A percentile compares a stretch with the other conserved stretches of the same genome.
phyloP scores from a whole-genome alignment of 1,140 invertebrate genomes.

The Calliopsis andreniformis region DNA sequence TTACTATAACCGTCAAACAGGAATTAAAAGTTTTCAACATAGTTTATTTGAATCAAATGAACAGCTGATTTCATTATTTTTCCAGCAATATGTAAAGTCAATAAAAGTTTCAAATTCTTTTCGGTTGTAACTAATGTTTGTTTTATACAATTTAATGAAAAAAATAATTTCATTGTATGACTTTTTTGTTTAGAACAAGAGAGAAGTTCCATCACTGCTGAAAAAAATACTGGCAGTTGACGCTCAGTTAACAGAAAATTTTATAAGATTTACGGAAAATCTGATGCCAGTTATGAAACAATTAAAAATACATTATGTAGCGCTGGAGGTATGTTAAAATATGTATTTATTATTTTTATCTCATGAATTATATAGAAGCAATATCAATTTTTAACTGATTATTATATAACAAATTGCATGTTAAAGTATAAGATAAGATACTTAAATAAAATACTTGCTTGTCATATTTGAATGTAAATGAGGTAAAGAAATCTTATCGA shows the following conservation, averaged over 20 bases:
- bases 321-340: constrained; percentile 84
- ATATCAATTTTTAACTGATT: too few species aligned
- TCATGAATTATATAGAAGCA: too few species aligned
- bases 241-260: constrained; percentile 84
- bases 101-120: neutral
- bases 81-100: neutral
- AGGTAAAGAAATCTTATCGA: too few species aligned
- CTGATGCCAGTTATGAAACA: constrained; percentile 83
- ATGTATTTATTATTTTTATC: neutral
- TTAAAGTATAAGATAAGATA: too few species aligned
- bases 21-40: neutral
- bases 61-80: neutral
- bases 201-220: constrained; percentile 82
- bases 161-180: neutral
- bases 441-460: too few species aligned
- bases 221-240: constrained; percentile 84
- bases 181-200: constrained; percentile 70
- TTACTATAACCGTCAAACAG: neutral
- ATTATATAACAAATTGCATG: too few species aligned
- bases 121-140: neutral
- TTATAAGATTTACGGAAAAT: constrained; percentile 83
- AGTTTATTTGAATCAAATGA: neutral
- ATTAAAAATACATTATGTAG: constrained; percentile 84
- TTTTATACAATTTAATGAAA: neutral
- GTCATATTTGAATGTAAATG: too few species aligned